Evolutionary conservation across 2,888 invertebrate genomes (phyloP), one percentile per base, ranked within the genome.

Genomic region (Clusia tigrina): DNA sequence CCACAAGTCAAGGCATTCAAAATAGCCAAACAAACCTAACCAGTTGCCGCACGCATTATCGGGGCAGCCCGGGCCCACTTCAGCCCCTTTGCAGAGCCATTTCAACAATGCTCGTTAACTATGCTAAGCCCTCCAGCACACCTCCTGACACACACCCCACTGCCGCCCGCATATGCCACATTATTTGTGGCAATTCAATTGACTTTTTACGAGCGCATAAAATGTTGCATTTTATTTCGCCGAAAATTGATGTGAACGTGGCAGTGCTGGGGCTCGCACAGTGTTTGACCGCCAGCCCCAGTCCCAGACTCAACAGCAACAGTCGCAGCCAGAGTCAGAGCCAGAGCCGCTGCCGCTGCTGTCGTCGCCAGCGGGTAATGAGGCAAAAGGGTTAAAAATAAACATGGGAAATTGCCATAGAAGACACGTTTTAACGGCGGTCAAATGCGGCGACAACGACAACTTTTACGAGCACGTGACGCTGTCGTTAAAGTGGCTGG

Each of bases 201-300:
- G 77, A 74, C 70, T 81, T 81, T 80, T 81, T 76, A 81, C 72
- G 78, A 78, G 67, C 65, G 64, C 78, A 78, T 80, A 78, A 81
- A 80, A 79, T 77, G 73, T 73, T 72, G 69, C 73, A 69, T 78
- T 80, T 81, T 81, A 80, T 78, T 78, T 70, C 57, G 66, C 63
- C 66, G 64, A 70, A 72, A 68, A 66, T 58, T 48, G 60, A 58
- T 48, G 57, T 57, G 18, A 12, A 9, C 32, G 12, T 32, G 12
- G 6, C 32, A 9, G 12, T 12, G 32, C 6, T 9, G 32, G 32
- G 32, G 6, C 32, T 6, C 32, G 32, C 32, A 32, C n/a, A n/a
- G n/a, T n/a, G n/a, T n/a, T n/a, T n/a, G n/a, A n/a, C n/a, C n/a
- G n/a, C n/a, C n/a, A n/a, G n/a, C n/a, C n/a, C n/a, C n/a, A n/a